These are phyloP conservation scores for Limnephilus marmoratus DNA, from an alignment of 2,888 invertebrate species.

Conservation along the genomic window DNA sequence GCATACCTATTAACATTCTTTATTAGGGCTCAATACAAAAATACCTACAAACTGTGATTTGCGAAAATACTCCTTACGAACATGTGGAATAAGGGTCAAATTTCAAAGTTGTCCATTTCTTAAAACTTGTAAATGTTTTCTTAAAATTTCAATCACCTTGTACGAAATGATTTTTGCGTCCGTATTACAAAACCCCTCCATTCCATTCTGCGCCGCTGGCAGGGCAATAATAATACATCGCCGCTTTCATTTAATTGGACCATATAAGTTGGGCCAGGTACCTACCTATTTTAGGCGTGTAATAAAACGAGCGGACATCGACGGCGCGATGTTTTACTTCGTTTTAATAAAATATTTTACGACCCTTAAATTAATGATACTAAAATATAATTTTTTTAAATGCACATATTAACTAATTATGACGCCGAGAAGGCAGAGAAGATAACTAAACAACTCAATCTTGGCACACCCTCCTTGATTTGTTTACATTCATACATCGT, in stretches of 20 bases:
- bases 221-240: not conserved
- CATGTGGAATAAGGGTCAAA: not conserved
- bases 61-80: not conserved
- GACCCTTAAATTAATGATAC: not conserved
- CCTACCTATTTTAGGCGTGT: not conserved
- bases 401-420: not conserved
- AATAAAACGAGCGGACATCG: not conserved
- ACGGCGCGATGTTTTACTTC: not conserved
- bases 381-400: not conserved
- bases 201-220: not conserved
- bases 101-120: not conserved
- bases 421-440: too few species aligned
- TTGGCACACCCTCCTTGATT: too few species aligned
- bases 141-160: not conserved
- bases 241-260: slow-evolving; percentile 2
- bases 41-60: too few species aligned
- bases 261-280: slow-evolving; percentile 2
- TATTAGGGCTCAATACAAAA: too few species aligned
- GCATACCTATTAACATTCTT: too few species aligned
- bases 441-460: too few species aligned
- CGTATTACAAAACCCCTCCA: not conserved
- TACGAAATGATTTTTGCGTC: not conserved
- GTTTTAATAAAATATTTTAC: not conserved
- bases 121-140: too few species aligned
- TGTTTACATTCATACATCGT: too few species aligned